Evolutionary conservation across 2,113 vertebrate species (phyloP), one percentile per base, ranked within the genome.

Genomic region (Xiphophorus maculatus): DNA sequence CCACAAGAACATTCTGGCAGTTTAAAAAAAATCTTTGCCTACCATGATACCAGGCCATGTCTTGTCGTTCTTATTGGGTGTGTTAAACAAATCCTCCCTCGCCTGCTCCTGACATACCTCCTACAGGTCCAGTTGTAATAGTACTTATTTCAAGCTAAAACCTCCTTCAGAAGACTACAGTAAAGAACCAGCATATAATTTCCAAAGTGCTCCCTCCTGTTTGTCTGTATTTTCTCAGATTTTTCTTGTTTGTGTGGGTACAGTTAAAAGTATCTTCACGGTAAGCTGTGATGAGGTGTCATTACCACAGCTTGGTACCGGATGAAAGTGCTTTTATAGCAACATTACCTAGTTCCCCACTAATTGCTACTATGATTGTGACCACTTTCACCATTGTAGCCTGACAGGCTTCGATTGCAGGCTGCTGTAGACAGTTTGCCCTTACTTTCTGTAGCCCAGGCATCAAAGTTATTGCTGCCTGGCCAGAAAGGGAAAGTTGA

Each of bases 371-470:
- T 44, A 3, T 65, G 68, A 64, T 62, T 66, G 51, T 28, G 66
- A 67, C 67, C 60, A 9, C 33, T 76, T 61, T 63, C 28, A 28
- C 28, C 40, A 40, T 71, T 30, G 75, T 72, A 40, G 42, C 79
- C 13, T 65, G 73, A 68, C 68, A 63, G 69, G 74, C 44, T 80
- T 69, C 72, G 74, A 78, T 83, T 51, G 28, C 37, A 58, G 40
- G 30, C 69, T 64, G 19, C 32, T 17, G 10, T n/a, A 44, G 42
- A 29, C 17, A 22, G n/a, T 35, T 40, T 62, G 66, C 27, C 66
- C 33, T 12, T 33, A 33, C 30, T 74, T 58, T 58, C 37, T 33
- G 25, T 30, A n/a, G 48, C 10, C 61, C 7, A 17, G 17, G 44
- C 44, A 19, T 48, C 44, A 40, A 37, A 6, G 11, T 9, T 66